Evolutionary conservation across 2,113 vertebrate species (phyloP).

Genomic region (Neolamprologus brichardi): DNA sequence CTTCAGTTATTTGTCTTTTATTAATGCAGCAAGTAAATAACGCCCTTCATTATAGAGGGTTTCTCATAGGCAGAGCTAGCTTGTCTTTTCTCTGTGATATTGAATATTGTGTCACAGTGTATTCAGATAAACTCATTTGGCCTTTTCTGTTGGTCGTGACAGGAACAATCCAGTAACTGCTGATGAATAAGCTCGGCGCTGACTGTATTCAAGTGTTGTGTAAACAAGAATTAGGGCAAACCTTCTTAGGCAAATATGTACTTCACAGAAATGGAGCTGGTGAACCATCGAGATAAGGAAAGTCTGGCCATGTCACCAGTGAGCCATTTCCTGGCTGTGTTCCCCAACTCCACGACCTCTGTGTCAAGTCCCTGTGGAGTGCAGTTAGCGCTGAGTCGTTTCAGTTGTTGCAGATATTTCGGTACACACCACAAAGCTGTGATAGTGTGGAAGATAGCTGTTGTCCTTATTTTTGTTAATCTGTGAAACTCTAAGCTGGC

Average conservation of each 20-base stretch:
- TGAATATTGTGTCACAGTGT: neutral
- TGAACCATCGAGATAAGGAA: slow-evolving; percentile 18
- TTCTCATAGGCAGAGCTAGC: neutral
- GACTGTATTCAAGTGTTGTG: neutral
- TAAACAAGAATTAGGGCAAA: slow-evolving; percentile 3
- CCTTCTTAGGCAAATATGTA: neutral
- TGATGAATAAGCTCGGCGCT: neutral
- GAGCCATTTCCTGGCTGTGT: slow-evolving; percentile 25
- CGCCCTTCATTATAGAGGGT: neutral
- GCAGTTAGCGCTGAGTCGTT: slow-evolving; percentile 1
- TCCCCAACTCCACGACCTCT: neutral
- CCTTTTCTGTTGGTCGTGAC: neutral
- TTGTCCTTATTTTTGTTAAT: neutral
- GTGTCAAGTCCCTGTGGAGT: neutral
- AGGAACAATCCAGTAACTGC: neutral
- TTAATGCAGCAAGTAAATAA: neutral
- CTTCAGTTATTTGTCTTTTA: neutral
- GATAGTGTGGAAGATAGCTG: neutral
- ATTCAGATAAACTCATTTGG: neutral
- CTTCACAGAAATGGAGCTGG: neutral
- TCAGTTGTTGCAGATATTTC: neutral
- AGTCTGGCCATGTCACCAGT: neutral
- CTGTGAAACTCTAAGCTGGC: neutral
- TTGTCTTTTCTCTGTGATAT: neutral
- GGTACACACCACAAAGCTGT: neutral